Evolutionary conservation across 1,140 invertebrate species (phyloP).

Genomic region (Magallana angulata): DNA sequence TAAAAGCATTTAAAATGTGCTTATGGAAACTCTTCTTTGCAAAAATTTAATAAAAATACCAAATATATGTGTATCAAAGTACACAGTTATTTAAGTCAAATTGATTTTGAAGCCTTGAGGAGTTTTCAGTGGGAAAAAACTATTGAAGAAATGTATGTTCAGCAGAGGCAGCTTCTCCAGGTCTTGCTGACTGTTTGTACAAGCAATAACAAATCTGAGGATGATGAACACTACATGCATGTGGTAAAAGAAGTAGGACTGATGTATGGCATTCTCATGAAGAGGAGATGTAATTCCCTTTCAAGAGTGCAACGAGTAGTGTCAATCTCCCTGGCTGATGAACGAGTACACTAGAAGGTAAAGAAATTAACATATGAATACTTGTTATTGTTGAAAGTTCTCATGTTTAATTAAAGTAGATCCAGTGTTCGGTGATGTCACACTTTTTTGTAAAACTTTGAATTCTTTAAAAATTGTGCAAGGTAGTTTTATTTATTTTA

Average conservation of each 20-base stretch:
- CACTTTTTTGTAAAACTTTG: no score
- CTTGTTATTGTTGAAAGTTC: background rate
- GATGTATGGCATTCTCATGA: conserved; percentile 35
- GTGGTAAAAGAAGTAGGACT: conserved; percentile 10
- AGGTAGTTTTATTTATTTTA: no score
- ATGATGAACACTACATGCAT: background rate
- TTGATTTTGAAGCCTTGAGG: conserved; percentile 10
- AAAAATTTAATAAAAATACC: background rate
- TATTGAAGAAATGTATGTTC: conserved; percentile 26
- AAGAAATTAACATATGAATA: background rate
- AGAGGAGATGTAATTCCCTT: background rate
- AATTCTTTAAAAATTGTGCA: no score
- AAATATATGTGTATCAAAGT: background rate
- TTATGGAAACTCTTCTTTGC: conserved; percentile 6
- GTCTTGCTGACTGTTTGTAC: background rate
- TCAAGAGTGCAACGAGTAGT: conserved; percentile 29
- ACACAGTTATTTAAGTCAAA: background rate
- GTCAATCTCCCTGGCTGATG: conserved; percentile 26
- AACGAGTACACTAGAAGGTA: conserved; percentile 15
- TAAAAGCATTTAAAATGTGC: conserved; percentile 2
- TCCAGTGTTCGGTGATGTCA: no score
- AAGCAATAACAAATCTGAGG: background rate
- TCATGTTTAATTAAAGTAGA: background rate
- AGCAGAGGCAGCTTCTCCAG: conserved; percentile 13
- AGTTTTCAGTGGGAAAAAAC: conserved; percentile 12